Conservation (phyloP, 2,888 invertebrate species). For the Drosophila maculinotata region DNA sequence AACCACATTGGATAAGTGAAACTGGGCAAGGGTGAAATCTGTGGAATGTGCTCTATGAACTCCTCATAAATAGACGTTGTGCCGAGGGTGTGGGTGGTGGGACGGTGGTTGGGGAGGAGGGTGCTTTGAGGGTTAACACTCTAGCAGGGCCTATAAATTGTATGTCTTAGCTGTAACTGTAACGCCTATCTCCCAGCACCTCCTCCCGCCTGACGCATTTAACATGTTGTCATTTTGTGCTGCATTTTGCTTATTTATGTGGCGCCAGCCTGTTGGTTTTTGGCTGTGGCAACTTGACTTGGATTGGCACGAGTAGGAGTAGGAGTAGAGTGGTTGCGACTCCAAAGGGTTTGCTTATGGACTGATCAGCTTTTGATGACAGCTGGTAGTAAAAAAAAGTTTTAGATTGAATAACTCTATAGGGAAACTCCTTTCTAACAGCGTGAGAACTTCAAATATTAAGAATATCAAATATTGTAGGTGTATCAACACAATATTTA, state of each 20-base stretch:
- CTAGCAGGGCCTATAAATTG: slow-evolving; percentile 52
- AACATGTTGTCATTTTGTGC: slow-evolving; percentile 69
- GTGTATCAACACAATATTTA: no score
- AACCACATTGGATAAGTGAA: slow-evolving; percentile 28
- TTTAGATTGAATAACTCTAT: no score
- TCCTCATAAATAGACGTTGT: slow-evolving; percentile 12
- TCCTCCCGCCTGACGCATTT: slow-evolving; percentile 53
- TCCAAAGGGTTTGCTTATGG: slow-evolving; percentile 15
- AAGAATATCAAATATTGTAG: no score
- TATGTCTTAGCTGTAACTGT: slow-evolving; percentile 31
- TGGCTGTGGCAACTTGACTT: slow-evolving; percentile 12
- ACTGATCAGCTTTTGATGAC: slow-evolving; percentile 32
- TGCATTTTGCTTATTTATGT: slow-evolving; percentile 76
- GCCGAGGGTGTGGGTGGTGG: slow-evolving; percentile 18
- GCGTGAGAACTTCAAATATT: no score
- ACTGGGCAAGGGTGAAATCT: slow-evolving; percentile 22
- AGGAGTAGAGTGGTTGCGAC: no score
- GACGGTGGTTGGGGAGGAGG: background rate
- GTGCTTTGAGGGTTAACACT: slow-evolving; percentile 18
- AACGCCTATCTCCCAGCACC: slow-evolving; percentile 24
- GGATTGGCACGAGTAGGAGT: background rate
- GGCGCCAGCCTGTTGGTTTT: slow-evolving; percentile 70
- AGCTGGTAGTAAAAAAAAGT: slow-evolving; percentile 1
- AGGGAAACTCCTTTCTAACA: no score
- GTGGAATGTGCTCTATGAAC: background rate